Evolutionary conservation across 2,113 vertebrate genomes (phyloP).

Genomic region (Anser cygnoides): DNA sequence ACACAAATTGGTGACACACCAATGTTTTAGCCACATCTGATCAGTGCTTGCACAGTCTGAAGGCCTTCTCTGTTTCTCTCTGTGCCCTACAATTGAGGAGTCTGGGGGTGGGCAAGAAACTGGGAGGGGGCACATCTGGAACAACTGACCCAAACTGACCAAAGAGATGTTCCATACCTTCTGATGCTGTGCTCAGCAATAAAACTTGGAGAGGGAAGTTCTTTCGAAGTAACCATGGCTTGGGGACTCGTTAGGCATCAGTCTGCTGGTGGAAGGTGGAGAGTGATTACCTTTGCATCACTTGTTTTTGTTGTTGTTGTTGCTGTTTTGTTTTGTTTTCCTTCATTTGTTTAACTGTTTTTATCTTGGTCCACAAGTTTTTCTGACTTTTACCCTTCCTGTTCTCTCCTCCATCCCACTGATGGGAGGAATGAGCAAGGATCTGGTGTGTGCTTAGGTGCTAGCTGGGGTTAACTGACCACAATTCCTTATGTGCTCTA

Average conservation of each 20-base stretch:
- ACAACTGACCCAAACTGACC: too few relatives aligned
- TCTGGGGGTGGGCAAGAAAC: too few relatives aligned
- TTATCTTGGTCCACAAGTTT: not conserved
- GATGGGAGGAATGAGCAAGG: not conserved
- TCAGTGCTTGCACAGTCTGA: not conserved
- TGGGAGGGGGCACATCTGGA: too few relatives aligned
- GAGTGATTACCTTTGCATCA: too few relatives aligned
- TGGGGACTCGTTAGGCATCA: too few relatives aligned
- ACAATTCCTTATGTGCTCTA: not conserved
- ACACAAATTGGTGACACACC: too few relatives aligned
- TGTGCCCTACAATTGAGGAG: too few relatives aligned
- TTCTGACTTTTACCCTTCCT: not conserved
- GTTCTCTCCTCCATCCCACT: not conserved
- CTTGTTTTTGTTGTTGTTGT: too few relatives aligned
- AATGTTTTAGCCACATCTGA: not conserved
- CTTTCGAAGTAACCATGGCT: not conserved
- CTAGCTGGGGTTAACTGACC: too few relatives aligned
- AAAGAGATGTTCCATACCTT: not conserved
- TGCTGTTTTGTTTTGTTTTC: not conserved
- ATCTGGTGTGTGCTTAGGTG: not conserved
- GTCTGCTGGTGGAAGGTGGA: not conserved
- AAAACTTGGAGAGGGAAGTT: not conserved
- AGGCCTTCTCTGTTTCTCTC: too few relatives aligned
- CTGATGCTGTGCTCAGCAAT: not conserved
- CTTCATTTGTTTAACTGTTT: not conserved